Percentiles rank a stretch among this genome's conserved stretches.
Conservation (phyloP, 2,888 invertebrate species). For the Mystacides longicornis region DNA sequence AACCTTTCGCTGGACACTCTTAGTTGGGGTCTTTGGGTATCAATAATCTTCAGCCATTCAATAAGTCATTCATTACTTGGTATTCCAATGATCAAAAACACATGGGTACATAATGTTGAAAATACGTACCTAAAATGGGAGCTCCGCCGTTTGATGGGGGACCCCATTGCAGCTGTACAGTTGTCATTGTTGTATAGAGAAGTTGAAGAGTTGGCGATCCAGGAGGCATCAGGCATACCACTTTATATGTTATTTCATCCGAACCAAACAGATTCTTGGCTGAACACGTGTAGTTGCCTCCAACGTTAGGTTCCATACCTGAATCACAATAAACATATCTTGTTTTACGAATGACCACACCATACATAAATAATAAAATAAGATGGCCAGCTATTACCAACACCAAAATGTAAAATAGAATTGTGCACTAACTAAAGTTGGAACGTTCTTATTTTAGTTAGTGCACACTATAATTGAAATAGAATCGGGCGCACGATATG, state of each 20-base stretch:
- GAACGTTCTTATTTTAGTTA: too few relatives aligned
- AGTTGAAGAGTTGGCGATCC: slow-evolving; percentile 59
- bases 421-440: too few relatives aligned
- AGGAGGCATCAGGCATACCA: slow-evolving; percentile 72
- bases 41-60: too few relatives aligned
- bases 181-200: slow-evolving; percentile 62
- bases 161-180: slow-evolving; percentile 45
- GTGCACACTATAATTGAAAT: too few relatives aligned
- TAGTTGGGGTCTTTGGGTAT: not conserved
- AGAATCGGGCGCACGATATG: too few relatives aligned
- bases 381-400: too few relatives aligned
- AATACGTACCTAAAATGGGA: slow-evolving; percentile 38
- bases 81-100: too few relatives aligned
- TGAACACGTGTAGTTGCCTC: slow-evolving; percentile 74
- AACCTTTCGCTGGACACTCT: not conserved
- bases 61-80: too few relatives aligned
- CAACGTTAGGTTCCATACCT: slow-evolving; percentile 65
- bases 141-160: slow-evolving; percentile 54
- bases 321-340: too few relatives aligned
- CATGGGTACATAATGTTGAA: not conserved
- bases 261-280: slow-evolving; percentile 79
- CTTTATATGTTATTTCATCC: slow-evolving; percentile 72
- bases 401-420: too few relatives aligned
- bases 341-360: too few relatives aligned
- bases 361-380: too few relatives aligned